These are phyloP conservation scores for Thunnus thynnus DNA, from an alignment of 2,113 vertebrate species.

Conservation along the genomic window DNA sequence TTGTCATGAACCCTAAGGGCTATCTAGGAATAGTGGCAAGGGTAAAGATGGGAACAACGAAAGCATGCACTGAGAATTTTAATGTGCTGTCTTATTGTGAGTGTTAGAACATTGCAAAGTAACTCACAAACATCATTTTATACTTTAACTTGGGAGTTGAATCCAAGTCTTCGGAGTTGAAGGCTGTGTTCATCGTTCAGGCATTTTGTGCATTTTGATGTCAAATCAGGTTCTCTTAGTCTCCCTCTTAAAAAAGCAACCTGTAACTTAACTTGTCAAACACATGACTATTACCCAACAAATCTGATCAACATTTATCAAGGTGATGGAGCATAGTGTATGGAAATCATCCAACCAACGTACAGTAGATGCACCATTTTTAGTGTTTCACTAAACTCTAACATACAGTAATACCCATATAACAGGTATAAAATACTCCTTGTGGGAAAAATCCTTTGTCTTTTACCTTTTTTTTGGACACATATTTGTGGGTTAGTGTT, in stretches of 20 bases:
- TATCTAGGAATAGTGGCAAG: neutral
- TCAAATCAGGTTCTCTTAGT: neutral
- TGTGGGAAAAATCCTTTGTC: neutral
- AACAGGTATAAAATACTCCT: no score
- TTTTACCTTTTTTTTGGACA: no score
- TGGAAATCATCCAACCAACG: neutral
- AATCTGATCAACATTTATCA: neutral
- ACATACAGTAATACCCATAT: no score
- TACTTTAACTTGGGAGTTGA: neutral
- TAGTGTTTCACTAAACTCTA: neutral
- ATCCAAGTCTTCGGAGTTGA: no score
- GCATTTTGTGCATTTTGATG: neutral
- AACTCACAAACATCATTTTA: neutral
- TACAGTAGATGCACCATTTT: neutral
- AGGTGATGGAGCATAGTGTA: neutral
- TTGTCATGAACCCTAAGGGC: conserved; percentile 27
- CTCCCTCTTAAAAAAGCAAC: no score
- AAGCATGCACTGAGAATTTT: neutral
- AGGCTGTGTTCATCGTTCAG: no score
- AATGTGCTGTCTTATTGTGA: conserved; percentile 5
- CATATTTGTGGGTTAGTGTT: no score
- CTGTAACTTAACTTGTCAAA: neutral
- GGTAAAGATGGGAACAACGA: conserved; percentile 3
- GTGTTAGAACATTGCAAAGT: no score
- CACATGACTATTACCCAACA: neutral